Percentiles rank a stretch among this genome's conserved stretches.
phyloP scores from a whole-genome alignment of 2,797 vertebrate genomes.

The Odontamblyopus rebecca region DNA sequence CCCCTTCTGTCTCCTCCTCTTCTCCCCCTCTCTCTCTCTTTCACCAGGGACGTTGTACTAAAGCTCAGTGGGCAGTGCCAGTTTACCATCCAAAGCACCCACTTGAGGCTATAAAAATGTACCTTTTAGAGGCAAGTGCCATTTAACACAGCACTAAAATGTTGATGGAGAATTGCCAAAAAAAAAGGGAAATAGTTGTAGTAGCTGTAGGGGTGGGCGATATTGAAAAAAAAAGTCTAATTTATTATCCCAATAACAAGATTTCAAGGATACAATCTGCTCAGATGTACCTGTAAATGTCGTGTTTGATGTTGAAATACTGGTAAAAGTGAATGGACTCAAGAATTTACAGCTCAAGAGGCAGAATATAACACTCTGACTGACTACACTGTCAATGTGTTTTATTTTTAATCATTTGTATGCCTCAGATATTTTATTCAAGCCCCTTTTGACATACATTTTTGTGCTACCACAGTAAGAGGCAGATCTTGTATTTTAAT shows the following conservation, averaged over 20 bases:
- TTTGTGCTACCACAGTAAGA: too few species aligned
- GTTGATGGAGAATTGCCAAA: neutral
- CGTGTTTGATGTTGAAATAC: neutral
- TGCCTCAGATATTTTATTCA: too few species aligned
- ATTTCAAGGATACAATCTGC: neutral
- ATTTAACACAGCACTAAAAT: conserved; percentile 21
- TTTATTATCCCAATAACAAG: too few species aligned
- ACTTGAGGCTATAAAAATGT: conserved; percentile 33
- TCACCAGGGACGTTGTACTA: conserved; percentile 64
- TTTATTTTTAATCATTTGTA: neutral
- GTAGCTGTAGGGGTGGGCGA: neutral
- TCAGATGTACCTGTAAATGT: neutral
- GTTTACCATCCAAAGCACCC: conserved; percentile 34
- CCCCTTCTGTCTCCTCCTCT: conserved; percentile 53
- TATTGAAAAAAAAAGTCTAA: too few species aligned
- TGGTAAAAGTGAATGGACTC: too few species aligned
- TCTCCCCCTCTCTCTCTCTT: conserved; percentile 22
- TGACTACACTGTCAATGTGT: neutral
- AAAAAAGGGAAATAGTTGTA: neutral
- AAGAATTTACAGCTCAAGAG: neutral
- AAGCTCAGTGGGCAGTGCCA: conserved; percentile 58
- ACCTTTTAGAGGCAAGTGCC: conserved; percentile 30
- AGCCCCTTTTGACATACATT: too few species aligned
- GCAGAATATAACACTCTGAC: neutral
- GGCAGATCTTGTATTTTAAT: too few species aligned